phyloP scores from a whole-genome alignment of 2,888 invertebrate species.

The Cryptophagus acutangulus region DNA sequence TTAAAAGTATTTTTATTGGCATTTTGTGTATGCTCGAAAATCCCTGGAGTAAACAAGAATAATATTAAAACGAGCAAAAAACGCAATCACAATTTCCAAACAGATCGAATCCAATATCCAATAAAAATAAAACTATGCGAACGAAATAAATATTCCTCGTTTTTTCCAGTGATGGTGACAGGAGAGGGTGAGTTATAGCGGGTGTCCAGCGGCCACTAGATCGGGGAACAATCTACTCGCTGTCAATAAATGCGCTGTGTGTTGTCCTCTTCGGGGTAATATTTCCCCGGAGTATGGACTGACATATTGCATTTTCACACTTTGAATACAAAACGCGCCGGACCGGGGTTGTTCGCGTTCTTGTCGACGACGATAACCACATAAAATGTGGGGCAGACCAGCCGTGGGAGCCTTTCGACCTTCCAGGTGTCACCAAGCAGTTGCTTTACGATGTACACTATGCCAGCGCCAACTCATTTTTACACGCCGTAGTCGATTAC shows the following conservation, averaged over 20 bases:
- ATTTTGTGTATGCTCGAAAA: constrained; percentile 32
- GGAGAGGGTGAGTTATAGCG: constrained; percentile 40
- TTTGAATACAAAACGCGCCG: constrained; percentile 38
- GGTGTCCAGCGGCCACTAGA: constrained; percentile 46
- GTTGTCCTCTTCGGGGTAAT: constrained; percentile 45
- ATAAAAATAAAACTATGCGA: constrained; percentile 45
- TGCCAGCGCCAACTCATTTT: constrained; percentile 42
- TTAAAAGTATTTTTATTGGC: constrained; percentile 36
- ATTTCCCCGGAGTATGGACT: constrained; percentile 45
- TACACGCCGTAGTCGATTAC: constrained; percentile 42
- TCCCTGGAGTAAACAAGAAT: constrained; percentile 38
- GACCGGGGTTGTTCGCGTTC: constrained; percentile 16
- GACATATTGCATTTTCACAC: constrained; percentile 46
- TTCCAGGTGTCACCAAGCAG: constrained; percentile 39
- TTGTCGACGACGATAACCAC: constrained; percentile 26
- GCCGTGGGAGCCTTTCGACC: constrained; percentile 40
- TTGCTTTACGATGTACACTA: constrained; percentile 39
- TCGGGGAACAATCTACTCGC: constrained; percentile 48
- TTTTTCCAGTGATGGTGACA: constrained; percentile 27
- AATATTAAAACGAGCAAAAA: constrained; percentile 36
- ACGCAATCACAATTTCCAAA: constrained; percentile 37
- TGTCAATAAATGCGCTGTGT: constrained; percentile 47
- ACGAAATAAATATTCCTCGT: constrained; percentile 44
- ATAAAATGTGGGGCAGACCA: constrained; percentile 41
- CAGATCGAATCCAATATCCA: constrained; percentile 43